Conservation (phyloP, 2,797 vertebrate genomes). For the Gobionotothen gibberifrons region DNA sequence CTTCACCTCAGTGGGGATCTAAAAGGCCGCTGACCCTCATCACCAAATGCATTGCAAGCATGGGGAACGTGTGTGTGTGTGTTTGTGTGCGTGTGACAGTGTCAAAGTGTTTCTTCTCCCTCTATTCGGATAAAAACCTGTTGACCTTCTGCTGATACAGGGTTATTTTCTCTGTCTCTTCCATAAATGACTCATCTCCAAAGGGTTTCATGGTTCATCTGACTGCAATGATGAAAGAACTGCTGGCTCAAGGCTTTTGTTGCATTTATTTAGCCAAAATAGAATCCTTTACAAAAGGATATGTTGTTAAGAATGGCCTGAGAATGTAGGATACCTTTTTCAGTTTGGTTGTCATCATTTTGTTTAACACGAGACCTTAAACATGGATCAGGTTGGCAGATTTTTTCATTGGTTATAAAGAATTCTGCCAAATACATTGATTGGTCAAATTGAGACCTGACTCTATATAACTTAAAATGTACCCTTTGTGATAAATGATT, state of each 20-base stretch:
- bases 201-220: neutral
- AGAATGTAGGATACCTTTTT: too few relatives aligned
- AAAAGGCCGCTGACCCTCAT: conserved; percentile 52
- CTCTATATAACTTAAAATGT: too few relatives aligned
- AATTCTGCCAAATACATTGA: too few relatives aligned
- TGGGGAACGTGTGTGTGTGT: neutral
- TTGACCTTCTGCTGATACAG: conserved; percentile 19
- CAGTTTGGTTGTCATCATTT: too few relatives aligned
- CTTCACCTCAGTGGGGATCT: conserved; percentile 20
- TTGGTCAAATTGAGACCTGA: too few relatives aligned
- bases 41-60: conserved; percentile 35
- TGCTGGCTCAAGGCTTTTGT: neutral
- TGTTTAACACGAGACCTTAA: too few relatives aligned
- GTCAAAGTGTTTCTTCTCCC: neutral
- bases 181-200: neutral
- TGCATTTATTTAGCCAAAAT: neutral
- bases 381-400: too few relatives aligned
- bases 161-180: conserved; percentile 8
- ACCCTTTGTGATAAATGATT: too few relatives aligned
- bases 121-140: conserved; percentile 2
- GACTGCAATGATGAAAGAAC: neutral
- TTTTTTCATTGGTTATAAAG: too few relatives aligned
- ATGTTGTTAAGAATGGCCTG: too few relatives aligned
- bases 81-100: neutral
- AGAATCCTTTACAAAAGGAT: too few relatives aligned